These are phyloP conservation scores for Calephelis perditalis DNA, from an alignment of 2,888 invertebrate genomes.

Conservation along the genomic window DNA sequence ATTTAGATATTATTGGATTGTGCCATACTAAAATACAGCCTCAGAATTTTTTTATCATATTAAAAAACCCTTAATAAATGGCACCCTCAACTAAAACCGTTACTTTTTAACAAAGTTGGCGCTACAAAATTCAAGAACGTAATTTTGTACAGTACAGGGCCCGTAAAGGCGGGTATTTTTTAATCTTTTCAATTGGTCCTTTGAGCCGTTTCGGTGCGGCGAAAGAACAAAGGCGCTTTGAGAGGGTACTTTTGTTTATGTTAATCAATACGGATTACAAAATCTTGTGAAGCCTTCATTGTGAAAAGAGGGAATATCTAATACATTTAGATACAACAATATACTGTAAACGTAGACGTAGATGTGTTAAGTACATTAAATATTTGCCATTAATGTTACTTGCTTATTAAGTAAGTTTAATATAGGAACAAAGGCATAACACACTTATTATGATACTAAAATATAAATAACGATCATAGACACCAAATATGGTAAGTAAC, in stretches of 20 bases:
- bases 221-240: slow-evolving; percentile 3
- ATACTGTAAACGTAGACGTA: no score
- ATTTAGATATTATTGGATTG: no score
- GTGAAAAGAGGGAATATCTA: background rate
- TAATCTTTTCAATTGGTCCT: slow-evolving; percentile 10
- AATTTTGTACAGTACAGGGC: background rate
- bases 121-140: slow-evolving; percentile 1
- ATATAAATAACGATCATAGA: no score
- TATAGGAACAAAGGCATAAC: no score
- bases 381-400: no score
- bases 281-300: background rate
- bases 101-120: background rate
- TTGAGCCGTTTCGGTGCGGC: slow-evolving; percentile 6
- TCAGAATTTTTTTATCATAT: no score
- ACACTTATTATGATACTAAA: no score
- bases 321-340: no score
- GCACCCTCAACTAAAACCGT: background rate
- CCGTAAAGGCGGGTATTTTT: background rate
- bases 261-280: slow-evolving; percentile 12
- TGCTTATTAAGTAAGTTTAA: no score
- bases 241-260: slow-evolving; percentile 6
- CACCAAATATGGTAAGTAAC: no score
- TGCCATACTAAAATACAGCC: no score
- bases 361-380: no score
- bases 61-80: background rate